phyloP scores from a whole-genome alignment of 64 coral and sea anemone species.

The Stichodactyla helianthus region DNA sequence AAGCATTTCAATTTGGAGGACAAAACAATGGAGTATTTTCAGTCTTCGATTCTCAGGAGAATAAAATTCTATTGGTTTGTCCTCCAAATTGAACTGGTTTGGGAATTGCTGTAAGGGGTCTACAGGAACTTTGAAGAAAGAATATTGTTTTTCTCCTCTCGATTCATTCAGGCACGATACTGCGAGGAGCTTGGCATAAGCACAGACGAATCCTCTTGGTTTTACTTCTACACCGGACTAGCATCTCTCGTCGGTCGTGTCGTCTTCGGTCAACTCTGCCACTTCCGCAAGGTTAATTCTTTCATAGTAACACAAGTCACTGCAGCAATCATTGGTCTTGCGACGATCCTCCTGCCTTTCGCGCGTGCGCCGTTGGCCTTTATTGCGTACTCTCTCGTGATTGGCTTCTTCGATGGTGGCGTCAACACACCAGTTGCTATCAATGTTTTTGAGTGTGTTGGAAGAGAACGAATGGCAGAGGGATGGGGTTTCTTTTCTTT shows the following conservation, averaged over 20 bases:
- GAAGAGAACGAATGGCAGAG: slow-evolving; percentile 14
- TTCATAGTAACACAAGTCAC: slow-evolving; percentile 24
- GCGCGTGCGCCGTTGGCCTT: slow-evolving; percentile 23
- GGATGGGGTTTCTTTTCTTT: slow-evolving; percentile 22
- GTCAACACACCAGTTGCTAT: slow-evolving; percentile 17
- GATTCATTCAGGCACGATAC: slow-evolving; percentile 28
- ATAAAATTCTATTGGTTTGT: too few relatives aligned
- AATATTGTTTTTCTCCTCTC: neutral
- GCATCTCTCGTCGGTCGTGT: slow-evolving; percentile 23
- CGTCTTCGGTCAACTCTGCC: slow-evolving; percentile 21
- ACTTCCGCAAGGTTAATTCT: slow-evolving; percentile 22
- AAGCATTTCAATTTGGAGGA: too few relatives aligned
- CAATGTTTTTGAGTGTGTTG: slow-evolving; percentile 22
- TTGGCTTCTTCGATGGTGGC: slow-evolving; percentile 21
- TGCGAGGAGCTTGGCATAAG: slow-evolving; percentile 50
- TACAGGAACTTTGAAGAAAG: too few relatives aligned
- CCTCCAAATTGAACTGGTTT: too few relatives aligned
- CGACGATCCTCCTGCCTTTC: neutral
- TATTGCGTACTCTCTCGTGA: slow-evolving; percentile 15
- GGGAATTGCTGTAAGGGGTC: too few relatives aligned
- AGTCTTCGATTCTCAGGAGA: too few relatives aligned
- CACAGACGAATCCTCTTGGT: slow-evolving; percentile 18
- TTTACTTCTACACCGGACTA: slow-evolving; percentile 34
- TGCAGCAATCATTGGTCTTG: neutral
- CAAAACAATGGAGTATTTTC: too few relatives aligned